Percentiles rank a stretch among this genome's conserved stretches.
phyloP scores from a whole-genome alignment of 2,888 invertebrate genomes.

The Tineola bisselliella region DNA sequence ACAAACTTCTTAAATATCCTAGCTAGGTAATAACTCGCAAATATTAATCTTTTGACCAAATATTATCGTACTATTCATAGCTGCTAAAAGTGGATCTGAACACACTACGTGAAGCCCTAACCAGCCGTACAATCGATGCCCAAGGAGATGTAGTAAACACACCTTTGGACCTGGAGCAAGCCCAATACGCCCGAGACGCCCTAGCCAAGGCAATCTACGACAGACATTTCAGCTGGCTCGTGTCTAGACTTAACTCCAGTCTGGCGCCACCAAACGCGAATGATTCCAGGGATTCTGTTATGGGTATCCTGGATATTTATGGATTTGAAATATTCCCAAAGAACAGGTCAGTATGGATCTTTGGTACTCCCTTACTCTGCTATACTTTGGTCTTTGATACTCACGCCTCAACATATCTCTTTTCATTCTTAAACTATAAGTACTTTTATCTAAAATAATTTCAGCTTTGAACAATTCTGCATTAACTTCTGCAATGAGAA shows the following conservation, averaged over 20 bases:
- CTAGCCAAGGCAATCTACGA: slow-evolving; percentile 92
- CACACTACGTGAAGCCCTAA: slow-evolving; percentile 76
- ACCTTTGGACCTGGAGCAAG: slow-evolving; percentile 81
- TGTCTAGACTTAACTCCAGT: slow-evolving; percentile 80
- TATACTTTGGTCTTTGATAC: too few relatives aligned
- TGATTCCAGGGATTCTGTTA: slow-evolving; percentile 72
- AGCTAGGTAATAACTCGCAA: too few relatives aligned
- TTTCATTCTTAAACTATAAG: too few relatives aligned
- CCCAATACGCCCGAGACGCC: slow-evolving; percentile 88
- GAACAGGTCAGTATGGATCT: slow-evolving; percentile 71
- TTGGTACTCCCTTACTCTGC: too few relatives aligned
- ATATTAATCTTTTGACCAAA: too few relatives aligned
- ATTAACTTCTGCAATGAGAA: slow-evolving; percentile 97
- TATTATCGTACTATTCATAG: too few relatives aligned
- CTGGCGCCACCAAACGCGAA: slow-evolving; percentile 71
- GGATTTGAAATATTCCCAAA: slow-evolving; percentile 93
- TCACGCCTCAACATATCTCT: too few relatives aligned
- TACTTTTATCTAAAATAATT: not conserved
- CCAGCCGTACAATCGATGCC: slow-evolving; percentile 87
- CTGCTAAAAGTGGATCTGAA: slow-evolving; percentile 77
- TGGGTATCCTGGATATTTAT: slow-evolving; percentile 93
- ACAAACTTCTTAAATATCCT: too few relatives aligned
- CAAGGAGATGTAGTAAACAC: slow-evolving; percentile 84
- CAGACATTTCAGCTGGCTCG: slow-evolving; percentile 90
- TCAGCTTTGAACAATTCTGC: slow-evolving; percentile 89